Evolutionary conservation across 2,888 invertebrate species (phyloP).

Genomic region (Callyntrura guangdongensis): DNA sequence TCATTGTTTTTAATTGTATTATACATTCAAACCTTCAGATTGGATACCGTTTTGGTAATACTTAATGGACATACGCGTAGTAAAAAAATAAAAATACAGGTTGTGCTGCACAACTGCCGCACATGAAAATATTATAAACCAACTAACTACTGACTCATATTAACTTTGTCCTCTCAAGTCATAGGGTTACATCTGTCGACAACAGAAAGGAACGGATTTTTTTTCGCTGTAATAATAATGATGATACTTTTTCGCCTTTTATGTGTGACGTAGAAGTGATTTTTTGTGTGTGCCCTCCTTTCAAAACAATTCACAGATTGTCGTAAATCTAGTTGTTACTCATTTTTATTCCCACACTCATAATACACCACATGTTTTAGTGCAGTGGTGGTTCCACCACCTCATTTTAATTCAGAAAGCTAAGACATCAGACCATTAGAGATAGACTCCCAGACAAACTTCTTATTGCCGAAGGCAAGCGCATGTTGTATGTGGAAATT

Average conservation of each 20-base stretch:
- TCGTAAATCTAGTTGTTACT: background rate
- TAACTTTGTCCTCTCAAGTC: background rate
- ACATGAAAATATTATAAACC: background rate
- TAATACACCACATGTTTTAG: too few species aligned
- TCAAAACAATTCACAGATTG: background rate
- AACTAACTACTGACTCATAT: constrained; percentile 22
- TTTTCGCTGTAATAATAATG: background rate
- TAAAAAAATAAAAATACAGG: constrained; percentile 23
- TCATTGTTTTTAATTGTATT: constrained; percentile 47
- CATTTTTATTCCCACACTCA: too few species aligned
- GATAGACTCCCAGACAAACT: too few species aligned
- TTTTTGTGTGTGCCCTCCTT: background rate
- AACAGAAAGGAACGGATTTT: background rate
- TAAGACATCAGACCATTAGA: too few species aligned
- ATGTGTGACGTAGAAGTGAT: background rate
- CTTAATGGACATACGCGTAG: background rate
- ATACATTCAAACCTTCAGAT: background rate
- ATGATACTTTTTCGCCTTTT: background rate
- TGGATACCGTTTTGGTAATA: constrained; percentile 33
- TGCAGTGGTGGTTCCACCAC: too few species aligned
- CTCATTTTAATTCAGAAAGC: too few species aligned
- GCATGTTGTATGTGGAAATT: too few species aligned
- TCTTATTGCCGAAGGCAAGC: too few species aligned
- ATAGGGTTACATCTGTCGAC: background rate
- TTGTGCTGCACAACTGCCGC: background rate